These are phyloP conservation scores for Gavialis gangeticus DNA, from an alignment of 2,113 vertebrate species.

Conservation along the genomic window DNA sequence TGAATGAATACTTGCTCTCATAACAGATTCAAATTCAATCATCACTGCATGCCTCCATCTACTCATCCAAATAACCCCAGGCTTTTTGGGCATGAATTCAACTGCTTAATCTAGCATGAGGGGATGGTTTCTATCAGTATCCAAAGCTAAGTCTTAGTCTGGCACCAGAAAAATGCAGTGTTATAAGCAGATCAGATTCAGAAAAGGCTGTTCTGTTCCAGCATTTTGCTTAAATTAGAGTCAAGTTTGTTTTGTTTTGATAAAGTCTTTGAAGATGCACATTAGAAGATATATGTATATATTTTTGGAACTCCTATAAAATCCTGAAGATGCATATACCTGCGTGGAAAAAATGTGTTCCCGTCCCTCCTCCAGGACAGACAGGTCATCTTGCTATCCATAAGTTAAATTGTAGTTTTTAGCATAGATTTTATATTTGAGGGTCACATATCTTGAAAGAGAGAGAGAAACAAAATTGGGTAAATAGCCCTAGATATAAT, in stretches of 20 bases:
- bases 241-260: neutral
- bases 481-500: neutral
- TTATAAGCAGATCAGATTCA: neutral
- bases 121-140: neutral
- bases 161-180: neutral
- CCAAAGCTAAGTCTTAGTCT: neutral
- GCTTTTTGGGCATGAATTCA: slow-evolving; percentile 53
- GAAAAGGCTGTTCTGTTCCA: neutral
- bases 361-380: neutral
- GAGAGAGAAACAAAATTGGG: neutral
- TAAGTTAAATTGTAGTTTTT: neutral
- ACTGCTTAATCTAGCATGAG: slow-evolving; percentile 31
- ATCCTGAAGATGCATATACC: neutral
- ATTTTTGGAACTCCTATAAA: neutral
- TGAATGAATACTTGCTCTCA: slow-evolving; percentile 41
- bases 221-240: neutral
- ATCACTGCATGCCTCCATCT: neutral
- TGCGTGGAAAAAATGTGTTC: neutral
- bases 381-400: neutral
- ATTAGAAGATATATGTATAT: neutral
- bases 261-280: neutral
- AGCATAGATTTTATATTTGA: neutral
- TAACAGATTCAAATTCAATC: slow-evolving; percentile 60
- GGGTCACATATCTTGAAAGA: neutral
- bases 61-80: slow-evolving; percentile 47